Percentiles rank a stretch among this genome's conserved stretches.
phyloP scores from a whole-genome alignment of 2,888 invertebrate genomes.

The Netelia melanura region DNA sequence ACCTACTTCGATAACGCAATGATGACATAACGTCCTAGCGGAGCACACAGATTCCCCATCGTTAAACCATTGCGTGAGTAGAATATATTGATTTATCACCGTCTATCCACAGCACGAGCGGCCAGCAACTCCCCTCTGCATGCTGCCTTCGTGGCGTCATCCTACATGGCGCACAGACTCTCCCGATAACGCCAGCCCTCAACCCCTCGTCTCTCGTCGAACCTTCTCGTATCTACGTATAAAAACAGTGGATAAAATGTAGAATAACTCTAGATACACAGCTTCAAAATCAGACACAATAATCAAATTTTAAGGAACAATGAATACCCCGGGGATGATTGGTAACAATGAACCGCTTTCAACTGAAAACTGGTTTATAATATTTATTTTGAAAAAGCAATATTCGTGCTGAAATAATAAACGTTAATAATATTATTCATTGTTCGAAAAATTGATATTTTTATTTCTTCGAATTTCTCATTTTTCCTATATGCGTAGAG shows the following conservation, averaged over 20 bases:
- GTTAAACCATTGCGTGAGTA: slow-evolving; percentile 80
- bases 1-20: slow-evolving; percentile 62
- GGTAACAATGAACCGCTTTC: too few relatives aligned
- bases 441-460: too few relatives aligned
- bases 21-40: slow-evolving; percentile 67
- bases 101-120: slow-evolving; percentile 65
- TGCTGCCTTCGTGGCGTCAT: slow-evolving; percentile 57
- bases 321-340: too few relatives aligned
- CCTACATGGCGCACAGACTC: slow-evolving; percentile 33
- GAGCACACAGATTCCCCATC: slow-evolving; percentile 75
- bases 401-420: too few relatives aligned
- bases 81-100: slow-evolving; percentile 82
- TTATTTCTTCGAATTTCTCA: too few relatives aligned
- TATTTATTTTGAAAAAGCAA: too few relatives aligned
- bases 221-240: background rate
- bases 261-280: background rate
- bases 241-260: background rate
- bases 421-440: too few relatives aligned
- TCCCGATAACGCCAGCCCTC: slow-evolving; percentile 22
- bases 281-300: background rate
- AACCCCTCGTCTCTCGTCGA: background rate
- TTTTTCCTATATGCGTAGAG: too few relatives aligned
- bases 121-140: slow-evolving; percentile 49
- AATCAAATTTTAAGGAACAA: too few relatives aligned
- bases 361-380: too few relatives aligned